phyloP scores from a whole-genome alignment of 2,888 invertebrate species.

The Aphidoletes aphidimyza region DNA sequence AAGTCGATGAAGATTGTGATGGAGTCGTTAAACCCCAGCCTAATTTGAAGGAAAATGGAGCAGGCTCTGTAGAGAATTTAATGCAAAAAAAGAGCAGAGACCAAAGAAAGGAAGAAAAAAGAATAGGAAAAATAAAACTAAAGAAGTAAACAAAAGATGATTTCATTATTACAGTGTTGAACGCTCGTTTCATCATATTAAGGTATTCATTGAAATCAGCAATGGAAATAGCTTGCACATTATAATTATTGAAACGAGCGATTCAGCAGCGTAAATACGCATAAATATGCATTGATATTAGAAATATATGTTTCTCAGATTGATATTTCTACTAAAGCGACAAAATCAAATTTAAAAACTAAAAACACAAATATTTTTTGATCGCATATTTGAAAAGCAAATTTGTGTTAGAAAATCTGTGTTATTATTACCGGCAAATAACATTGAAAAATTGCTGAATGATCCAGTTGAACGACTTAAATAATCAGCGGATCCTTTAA shows the following conservation, averaged over 20 bases:
- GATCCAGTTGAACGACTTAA: conserved; percentile 86
- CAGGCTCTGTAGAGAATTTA: conserved; percentile 54
- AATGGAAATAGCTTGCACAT: too few relatives aligned
- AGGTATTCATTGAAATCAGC: too few relatives aligned
- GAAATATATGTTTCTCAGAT: too few relatives aligned
- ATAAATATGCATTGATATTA: too few relatives aligned
- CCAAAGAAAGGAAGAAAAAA: background rate
- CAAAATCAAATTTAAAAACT: too few relatives aligned
- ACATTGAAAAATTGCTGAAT: conserved; percentile 94
- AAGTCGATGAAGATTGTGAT: conserved; percentile 52
- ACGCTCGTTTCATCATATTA: too few relatives aligned
- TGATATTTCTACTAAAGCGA: too few relatives aligned
- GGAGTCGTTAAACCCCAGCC: conserved; percentile 54
- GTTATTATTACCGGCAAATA: conserved; percentile 81
- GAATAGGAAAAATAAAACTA: background rate
- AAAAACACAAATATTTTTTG: background rate
- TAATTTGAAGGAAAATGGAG: conserved; percentile 55
- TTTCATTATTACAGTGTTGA: too few relatives aligned
- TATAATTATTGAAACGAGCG: too few relatives aligned
- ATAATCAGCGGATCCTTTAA: conserved; percentile 91
- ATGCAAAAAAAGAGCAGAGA: background rate
- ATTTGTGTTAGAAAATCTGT: too few relatives aligned
- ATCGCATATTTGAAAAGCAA: conserved; percentile 37
- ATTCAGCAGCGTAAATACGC: too few relatives aligned
- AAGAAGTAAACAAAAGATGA: background rate